Percentiles rank a stretch among this genome's conserved stretches.
These are phyloP conservation scores for Falcaria lacertinaria DNA, from an alignment of 2,888 invertebrate genomes.

Conservation along the genomic window DNA sequence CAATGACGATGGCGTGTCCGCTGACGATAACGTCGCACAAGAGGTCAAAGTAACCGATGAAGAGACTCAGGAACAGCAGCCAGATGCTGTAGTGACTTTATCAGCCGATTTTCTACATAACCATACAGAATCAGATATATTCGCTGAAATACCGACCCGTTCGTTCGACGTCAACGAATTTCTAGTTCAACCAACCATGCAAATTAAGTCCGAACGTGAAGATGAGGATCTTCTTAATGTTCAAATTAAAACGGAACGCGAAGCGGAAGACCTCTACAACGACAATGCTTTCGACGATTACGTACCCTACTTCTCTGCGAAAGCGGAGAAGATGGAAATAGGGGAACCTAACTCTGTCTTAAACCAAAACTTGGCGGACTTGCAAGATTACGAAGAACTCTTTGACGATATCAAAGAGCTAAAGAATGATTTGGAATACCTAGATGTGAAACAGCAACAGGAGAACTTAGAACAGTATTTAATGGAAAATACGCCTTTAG, in stretches of 20 bases:
- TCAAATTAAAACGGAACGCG: constrained; percentile 54
- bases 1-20: constrained; percentile 55
- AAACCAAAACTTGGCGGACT: constrained; percentile 79
- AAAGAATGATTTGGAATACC: constrained; percentile 58
- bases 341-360: constrained; percentile 69
- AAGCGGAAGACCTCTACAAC: constrained; percentile 56
- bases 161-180: constrained; percentile 73
- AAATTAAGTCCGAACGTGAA: constrained; percentile 55
- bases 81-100: constrained; percentile 62
- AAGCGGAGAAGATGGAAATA: constrained; percentile 51
- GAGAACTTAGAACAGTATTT: constrained; percentile 65
- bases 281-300: constrained; percentile 71
- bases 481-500: constrained; percentile 66
- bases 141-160: constrained; percentile 60
- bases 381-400: constrained; percentile 74
- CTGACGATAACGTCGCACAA: constrained; percentile 70
- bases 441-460: constrained; percentile 63
- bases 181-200: constrained; percentile 58
- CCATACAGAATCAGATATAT: constrained; percentile 57
- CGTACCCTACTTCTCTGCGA: constrained; percentile 61
- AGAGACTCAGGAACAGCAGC: constrained; percentile 34
- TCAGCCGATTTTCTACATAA: constrained; percentile 60
- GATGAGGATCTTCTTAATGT: constrained; percentile 37
- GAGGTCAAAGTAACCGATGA: constrained; percentile 69
- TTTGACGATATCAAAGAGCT: constrained; percentile 59